Evolutionary conservation across 2,113 vertebrate genomes (phyloP).

Genomic region (Ptilonorhynchus violaceus): DNA sequence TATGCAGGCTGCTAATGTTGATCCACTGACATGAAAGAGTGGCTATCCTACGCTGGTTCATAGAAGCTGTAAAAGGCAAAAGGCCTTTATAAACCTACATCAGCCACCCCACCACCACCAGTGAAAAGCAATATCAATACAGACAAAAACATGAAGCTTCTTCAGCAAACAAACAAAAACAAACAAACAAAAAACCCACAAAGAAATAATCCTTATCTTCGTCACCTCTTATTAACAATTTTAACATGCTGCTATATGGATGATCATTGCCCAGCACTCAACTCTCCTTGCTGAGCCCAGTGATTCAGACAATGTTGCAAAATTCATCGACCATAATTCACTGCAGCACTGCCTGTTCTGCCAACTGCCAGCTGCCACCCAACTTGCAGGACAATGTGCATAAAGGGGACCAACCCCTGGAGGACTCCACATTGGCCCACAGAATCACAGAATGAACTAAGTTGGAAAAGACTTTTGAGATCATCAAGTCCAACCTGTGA

Average conservation of each 20-base stretch:
- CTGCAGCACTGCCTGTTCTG: background rate
- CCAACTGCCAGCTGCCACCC: background rate
- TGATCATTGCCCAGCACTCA: background rate
- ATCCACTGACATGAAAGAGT: background rate
- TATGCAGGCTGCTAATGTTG: background rate
- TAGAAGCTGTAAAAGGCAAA: background rate
- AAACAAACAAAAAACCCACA: background rate
- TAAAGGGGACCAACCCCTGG: fast-evolving
- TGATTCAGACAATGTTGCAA: background rate
- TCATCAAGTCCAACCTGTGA: too few relatives aligned
- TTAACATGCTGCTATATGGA: background rate
- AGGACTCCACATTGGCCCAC: background rate
- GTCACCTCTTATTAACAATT: background rate
- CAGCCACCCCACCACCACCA: background rate
- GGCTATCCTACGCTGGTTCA: background rate
- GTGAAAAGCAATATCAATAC: background rate
- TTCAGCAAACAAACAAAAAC: background rate
- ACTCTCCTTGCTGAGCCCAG: background rate
- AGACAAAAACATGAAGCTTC: background rate
- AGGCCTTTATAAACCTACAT: background rate
- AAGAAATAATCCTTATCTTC: background rate
- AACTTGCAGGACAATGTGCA: background rate
- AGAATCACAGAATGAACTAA: too few relatives aligned
- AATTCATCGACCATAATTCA: background rate
- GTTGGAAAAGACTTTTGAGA: too few relatives aligned